Conservation (phyloP, 2,113 vertebrate species). For the Leucopsar rothschildi region DNA sequence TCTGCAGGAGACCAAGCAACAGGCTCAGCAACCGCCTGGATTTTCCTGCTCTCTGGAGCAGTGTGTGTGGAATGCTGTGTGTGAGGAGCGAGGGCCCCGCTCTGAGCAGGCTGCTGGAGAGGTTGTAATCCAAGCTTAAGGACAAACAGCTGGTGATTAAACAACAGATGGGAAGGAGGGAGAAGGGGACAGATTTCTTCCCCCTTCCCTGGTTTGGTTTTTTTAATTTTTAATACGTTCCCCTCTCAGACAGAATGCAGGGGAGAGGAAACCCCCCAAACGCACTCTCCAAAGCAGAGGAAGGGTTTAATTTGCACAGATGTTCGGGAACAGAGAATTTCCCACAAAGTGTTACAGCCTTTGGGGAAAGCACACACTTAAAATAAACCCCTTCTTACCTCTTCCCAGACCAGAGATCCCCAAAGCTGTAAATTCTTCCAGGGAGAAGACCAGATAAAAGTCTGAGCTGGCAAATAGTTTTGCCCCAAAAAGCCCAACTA, state of each 20-base stretch:
- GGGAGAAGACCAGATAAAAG: not conserved
- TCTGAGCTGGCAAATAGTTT: not conserved
- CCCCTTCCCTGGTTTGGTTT: not conserved
- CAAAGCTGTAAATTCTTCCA: not conserved
- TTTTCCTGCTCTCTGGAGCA: not conserved
- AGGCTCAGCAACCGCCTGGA: not conserved
- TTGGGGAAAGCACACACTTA: not conserved
- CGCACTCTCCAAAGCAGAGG: not conserved
- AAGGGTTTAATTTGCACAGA: conserved; percentile 13
- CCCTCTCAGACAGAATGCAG: not conserved
- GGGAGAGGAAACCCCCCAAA: not conserved
- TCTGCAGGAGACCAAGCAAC: not conserved
- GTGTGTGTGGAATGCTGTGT: fast-evolving
- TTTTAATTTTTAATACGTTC: not conserved
- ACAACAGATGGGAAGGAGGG: conserved; percentile 40
- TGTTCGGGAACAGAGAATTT: not conserved
- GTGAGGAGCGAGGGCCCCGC: not conserved
- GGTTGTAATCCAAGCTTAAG: conserved; percentile 17
- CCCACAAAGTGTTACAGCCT: not conserved
- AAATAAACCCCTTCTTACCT: not conserved
- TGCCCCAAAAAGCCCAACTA: fast-evolving
- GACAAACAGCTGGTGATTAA: conserved; percentile 40
- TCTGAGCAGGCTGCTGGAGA: not conserved
- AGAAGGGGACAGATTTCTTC: not conserved
- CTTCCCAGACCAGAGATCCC: not conserved